Evolutionary conservation across 2,113 vertebrate genomes (phyloP), one percentile per base, ranked within the genome.

Genomic region (Siniperca chuatsi): DNA sequence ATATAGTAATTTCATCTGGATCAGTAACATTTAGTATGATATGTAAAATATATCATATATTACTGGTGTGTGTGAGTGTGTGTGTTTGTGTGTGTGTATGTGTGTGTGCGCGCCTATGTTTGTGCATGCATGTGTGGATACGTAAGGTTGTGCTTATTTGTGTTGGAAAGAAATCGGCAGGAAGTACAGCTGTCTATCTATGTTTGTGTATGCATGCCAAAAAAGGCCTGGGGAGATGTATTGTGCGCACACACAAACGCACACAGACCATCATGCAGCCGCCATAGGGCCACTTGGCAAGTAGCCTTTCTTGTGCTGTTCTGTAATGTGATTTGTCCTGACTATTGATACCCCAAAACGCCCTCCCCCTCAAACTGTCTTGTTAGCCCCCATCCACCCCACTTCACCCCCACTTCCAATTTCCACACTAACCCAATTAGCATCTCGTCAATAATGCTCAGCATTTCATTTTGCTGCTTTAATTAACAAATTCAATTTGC

Each of bases 401-500:
- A 96, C 95, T 89, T 94, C 96, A 96, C 93, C 94, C 90, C 96
- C 92, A 95, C 95, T 96, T 96, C 93, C 95, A 95, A 97, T 97
- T 94, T 96, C 96, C 97, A 96, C 92, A 94, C 97, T 98, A 98
- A 99, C 97, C 95, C 96, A 98, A 98, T 99, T 98, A 98, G 97
- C 97, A 98, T 97, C 97, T 98, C 97, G 97, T 99, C 98, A 99
- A 98, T 99, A 99, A 98, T 97, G 97, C 97, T 99, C 97, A 97
- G 97, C 97, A 98, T 98, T 99, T 99, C 97, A 99, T 99, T 99
- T 99, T 98, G 97, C 97, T 94, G 97, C 97, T 98, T 98, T 99
- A 99, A 99, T 99, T 99, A 99, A 98, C 97, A 99, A 98, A 99
- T 99, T 99, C 96, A 98, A 99, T 99, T 99, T 99, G 97, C 97